Percentiles rank a stretch among this genome's conserved stretches.
Evolutionary conservation across 2,797 vertebrate genomes (phyloP).

Genomic region (Linurgus olivaceus): DNA sequence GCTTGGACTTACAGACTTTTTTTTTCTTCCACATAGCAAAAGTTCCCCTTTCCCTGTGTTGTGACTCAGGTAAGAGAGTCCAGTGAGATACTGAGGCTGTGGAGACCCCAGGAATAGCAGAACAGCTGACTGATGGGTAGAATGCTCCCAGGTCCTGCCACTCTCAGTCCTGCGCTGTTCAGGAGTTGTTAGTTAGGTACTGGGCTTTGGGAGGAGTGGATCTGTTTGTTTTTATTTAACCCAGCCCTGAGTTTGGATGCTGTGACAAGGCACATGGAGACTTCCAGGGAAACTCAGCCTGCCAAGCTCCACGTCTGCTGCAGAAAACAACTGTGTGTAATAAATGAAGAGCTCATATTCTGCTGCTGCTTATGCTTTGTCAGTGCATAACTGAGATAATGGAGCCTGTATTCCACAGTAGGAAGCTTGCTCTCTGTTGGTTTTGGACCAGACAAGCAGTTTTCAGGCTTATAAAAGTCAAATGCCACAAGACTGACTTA

Average conservation of each 20-base stretch:
- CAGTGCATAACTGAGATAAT: constrained; percentile 19
- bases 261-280: neutral
- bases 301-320: neutral
- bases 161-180: neutral
- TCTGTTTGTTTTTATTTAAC: neutral
- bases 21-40: neutral
- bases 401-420: neutral
- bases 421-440: constrained; percentile 22
- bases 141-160: neutral
- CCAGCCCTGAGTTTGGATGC: neutral
- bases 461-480: constrained; percentile 48
- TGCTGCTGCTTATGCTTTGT: constrained; percentile 4
- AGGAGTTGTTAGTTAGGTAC: neutral
- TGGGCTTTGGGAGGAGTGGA: neutral
- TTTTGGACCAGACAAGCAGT: constrained; percentile 32
- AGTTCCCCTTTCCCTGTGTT: neutral
- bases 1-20: neutral
- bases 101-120: neutral
- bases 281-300: neutral
- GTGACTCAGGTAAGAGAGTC: neutral
- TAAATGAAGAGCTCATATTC: neutral
- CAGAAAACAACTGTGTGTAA: neutral
- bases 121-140: neutral
- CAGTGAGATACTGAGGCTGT: neutral
- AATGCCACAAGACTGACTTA: constrained; percentile 12